Conservation (phyloP, 2,797 vertebrate genomes). For the Micrastur ruficollis region DNA sequence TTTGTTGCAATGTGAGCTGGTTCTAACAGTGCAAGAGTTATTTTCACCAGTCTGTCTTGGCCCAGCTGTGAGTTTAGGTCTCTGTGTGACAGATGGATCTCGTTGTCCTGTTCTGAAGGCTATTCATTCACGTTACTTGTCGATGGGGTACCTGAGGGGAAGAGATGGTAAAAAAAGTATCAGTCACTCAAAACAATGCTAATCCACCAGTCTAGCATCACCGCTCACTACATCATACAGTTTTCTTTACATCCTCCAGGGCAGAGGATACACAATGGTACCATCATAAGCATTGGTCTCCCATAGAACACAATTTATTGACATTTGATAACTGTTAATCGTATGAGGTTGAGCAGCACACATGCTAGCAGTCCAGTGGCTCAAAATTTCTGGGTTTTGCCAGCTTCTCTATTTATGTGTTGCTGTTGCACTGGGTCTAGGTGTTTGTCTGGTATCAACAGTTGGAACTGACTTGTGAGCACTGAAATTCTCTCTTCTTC, state of each 20-base stretch:
- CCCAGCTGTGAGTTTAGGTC: neutral
- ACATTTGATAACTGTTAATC: neutral
- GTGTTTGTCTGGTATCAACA: neutral
- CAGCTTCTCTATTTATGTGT: neutral
- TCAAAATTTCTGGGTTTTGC: neutral
- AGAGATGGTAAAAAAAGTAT: neutral
- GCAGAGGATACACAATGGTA: neutral
- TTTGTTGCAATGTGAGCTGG: neutral
- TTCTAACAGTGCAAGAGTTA: neutral
- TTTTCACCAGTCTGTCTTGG: neutral
- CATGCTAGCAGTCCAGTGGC: neutral
- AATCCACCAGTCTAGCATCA: neutral
- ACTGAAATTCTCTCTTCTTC: neutral
- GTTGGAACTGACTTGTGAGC: neutral
- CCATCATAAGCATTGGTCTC: neutral
- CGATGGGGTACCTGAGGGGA: neutral
- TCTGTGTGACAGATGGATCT: neutral
- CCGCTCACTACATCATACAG: neutral
- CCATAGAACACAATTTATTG: neutral
- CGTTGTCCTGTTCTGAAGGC: neutral
- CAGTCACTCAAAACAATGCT: fast-evolving
- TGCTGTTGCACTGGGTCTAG: neutral
- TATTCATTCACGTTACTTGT: neutral
- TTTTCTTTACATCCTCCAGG: neutral
- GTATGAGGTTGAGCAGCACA: neutral